phyloP scores from a whole-genome alignment of 1,140 invertebrate species.

The Orchestia grillus region DNA sequence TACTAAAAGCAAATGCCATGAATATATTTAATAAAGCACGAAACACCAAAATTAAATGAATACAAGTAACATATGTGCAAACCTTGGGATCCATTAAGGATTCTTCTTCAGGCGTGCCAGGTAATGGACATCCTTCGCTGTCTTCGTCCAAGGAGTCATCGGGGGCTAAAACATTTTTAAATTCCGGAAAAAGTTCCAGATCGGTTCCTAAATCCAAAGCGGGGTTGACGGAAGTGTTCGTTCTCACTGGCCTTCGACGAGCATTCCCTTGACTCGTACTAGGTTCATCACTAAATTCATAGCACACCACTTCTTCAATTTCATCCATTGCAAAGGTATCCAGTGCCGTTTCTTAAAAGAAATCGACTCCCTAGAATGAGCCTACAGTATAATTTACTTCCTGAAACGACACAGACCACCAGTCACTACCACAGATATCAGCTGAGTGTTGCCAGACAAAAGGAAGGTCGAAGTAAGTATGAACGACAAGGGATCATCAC shows the following conservation, averaged over 20 bases:
- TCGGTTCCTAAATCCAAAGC: conserved; percentile 13
- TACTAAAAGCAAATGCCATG: too few species aligned
- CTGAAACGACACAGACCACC: not conserved
- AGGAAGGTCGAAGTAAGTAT: conserved; percentile 11
- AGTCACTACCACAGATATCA: not conserved
- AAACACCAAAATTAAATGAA: not conserved
- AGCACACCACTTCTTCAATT: conserved; percentile 41
- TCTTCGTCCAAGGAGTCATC: conserved; percentile 78
- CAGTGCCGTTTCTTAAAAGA: not conserved
- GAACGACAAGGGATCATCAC: not conserved
- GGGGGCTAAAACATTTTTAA: conserved; percentile 64
- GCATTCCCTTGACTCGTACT: conserved; percentile 11
- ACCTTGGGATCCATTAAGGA: conserved; percentile 70
- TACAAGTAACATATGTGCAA: not conserved
- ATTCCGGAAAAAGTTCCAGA: conserved; percentile 66
- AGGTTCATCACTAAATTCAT: conserved; percentile 50
- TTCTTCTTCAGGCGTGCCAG: conserved; percentile 88
- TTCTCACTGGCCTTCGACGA: conserved; percentile 19
- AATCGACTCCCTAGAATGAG: not conserved
- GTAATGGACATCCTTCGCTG: conserved; percentile 79
- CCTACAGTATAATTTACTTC: not conserved
- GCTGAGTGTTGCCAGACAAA: conserved; percentile 24
- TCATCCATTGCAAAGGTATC: not conserved
- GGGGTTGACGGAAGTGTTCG: not conserved
- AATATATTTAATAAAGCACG: too few species aligned